Evolutionary conservation across 2,113 vertebrate genomes (phyloP).

Genomic region (Tachysurus vachellii): DNA sequence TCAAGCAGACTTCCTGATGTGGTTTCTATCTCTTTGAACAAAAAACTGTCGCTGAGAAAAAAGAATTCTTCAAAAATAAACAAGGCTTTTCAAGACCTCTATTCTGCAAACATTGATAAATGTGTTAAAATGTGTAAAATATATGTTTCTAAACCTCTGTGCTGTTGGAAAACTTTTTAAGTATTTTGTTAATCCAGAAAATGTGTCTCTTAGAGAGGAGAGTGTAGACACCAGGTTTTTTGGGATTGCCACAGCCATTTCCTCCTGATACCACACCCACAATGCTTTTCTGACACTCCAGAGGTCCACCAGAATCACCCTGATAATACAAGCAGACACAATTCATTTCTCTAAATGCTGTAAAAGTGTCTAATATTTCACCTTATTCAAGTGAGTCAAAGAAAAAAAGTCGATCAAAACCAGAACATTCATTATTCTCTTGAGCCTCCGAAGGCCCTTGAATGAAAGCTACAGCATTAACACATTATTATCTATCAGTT

Average conservation of each 20-base stretch:
- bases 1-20: not conserved
- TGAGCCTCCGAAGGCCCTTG: not conserved
- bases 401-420: not conserved
- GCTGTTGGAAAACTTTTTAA: slow-evolving; percentile 46
- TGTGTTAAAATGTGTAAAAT: too few species aligned
- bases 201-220: slow-evolving; percentile 52
- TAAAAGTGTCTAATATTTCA: not conserved
- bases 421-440: not conserved
- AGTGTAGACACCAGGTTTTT: slow-evolving; percentile 60
- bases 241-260: slow-evolving; percentile 47
- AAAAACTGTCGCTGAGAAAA: not conserved
- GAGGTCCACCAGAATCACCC: slow-evolving; percentile 61
- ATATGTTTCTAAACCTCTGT: slow-evolving; percentile 14
- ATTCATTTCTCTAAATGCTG: not conserved
- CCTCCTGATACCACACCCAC: slow-evolving; percentile 56
- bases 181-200: slow-evolving; percentile 53
- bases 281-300: slow-evolving; percentile 54
- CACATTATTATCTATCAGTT: not conserved
- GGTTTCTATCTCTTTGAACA: not conserved
- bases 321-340: slow-evolving; percentile 27
- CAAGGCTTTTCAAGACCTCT: not conserved
- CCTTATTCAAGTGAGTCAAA: not conserved
- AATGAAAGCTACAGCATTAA: not conserved
- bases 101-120: not conserved
- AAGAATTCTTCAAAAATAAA: not conserved